Evolutionary conservation across 1,140 invertebrate species (phyloP).

Genomic region (Heterodera schachtii): DNA sequence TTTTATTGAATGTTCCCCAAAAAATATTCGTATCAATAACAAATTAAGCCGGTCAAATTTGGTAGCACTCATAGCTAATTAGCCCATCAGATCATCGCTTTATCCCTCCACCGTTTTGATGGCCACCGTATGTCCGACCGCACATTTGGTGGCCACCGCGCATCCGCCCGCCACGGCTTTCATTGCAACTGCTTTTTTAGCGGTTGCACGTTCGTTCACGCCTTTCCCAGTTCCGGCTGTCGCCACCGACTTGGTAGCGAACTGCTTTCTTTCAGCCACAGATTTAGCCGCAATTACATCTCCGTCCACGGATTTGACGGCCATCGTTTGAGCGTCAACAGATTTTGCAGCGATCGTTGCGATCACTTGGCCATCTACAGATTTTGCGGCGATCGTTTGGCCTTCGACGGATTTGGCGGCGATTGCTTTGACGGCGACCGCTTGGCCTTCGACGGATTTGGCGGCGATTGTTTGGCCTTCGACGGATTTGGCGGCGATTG

Average conservation of each 20-base stretch:
- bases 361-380: background rate
- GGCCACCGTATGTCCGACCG: no score
- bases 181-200: background rate
- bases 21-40: no score
- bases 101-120: background rate
- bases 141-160: background rate
- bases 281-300: background rate
- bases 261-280: background rate
- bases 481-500: no score
- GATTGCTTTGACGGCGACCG: no score
- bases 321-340: background rate
- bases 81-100: background rate
- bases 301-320: background rate
- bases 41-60: background rate
- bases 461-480: no score
- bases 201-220: background rate
- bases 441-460: no score
- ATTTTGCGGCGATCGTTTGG: background rate
- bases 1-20: no score
- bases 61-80: background rate
- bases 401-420: no score
- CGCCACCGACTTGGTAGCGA: no score
- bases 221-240: background rate
- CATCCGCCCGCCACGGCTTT: background rate
- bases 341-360: background rate